phyloP scores from a whole-genome alignment of 30 jellyfish, hydroid and myxozoan species.

The Chrysaora quinquecirrha region DNA sequence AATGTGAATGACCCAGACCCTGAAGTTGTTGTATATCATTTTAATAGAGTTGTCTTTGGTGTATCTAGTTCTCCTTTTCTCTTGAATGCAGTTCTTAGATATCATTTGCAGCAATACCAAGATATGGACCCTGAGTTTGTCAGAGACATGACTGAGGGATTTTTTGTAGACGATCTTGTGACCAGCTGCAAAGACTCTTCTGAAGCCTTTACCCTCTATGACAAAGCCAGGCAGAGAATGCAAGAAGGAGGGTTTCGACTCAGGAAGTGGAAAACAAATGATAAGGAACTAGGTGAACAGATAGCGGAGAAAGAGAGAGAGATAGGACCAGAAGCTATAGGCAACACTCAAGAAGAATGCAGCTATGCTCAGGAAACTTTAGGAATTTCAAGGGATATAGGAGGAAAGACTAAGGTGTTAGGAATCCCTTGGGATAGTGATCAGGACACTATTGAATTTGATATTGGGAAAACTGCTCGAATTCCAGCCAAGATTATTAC shows the following conservation, averaged over 20 bases:
- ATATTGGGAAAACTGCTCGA: slow-evolving; percentile 15
- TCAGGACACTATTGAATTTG: slow-evolving; percentile 26
- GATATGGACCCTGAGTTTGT: slow-evolving; percentile 21
- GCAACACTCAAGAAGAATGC: not conserved
- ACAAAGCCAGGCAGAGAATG: slow-evolving; percentile 5
- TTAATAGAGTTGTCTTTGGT: slow-evolving; percentile 37
- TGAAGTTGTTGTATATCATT: slow-evolving; percentile 13
- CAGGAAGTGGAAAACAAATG: slow-evolving; percentile 45
- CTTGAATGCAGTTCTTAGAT: slow-evolving; percentile 10
- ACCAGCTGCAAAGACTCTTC: slow-evolving; percentile 3
- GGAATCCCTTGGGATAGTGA: slow-evolving; percentile 50
- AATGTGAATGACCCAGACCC: slow-evolving; percentile 4
- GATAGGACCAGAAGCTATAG: not conserved
- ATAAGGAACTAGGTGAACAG: not conserved
- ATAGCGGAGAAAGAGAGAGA: slow-evolving; percentile 4
- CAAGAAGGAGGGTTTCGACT: slow-evolving; percentile 9
- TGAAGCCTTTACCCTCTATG: not conserved
- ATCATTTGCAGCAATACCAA: slow-evolving; percentile 14
- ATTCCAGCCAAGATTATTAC: slow-evolving; percentile 12
- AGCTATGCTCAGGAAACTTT: slow-evolving; percentile 1
- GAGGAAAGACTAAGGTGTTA: slow-evolving; percentile 35
- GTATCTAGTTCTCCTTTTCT: slow-evolving; percentile 26
- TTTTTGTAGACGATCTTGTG: slow-evolving; percentile 14
- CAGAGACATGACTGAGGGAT: not conserved
- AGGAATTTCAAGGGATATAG: not conserved